These are phyloP conservation scores for Liopterus haemorrhoidalis DNA, from an alignment of 2,888 invertebrate species.

Conservation along the genomic window DNA sequence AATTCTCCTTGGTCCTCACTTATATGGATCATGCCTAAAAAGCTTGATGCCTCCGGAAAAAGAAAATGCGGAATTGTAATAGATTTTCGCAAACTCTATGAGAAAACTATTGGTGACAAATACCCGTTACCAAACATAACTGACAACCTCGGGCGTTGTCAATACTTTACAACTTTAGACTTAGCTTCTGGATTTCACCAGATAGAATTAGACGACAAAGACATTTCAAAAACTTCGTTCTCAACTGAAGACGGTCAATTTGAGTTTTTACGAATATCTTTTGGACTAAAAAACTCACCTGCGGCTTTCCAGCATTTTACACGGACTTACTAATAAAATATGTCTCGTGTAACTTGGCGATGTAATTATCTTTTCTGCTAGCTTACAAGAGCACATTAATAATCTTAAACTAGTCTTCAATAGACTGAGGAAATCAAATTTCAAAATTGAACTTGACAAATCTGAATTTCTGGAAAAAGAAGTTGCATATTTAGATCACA, in stretches of 20 bases:
- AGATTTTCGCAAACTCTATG: slow-evolving; percentile 36
- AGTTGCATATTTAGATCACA: slow-evolving; percentile 37
- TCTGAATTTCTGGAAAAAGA: slow-evolving; percentile 30
- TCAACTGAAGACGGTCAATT: slow-evolving; percentile 29
- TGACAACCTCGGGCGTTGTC: slow-evolving; percentile 19
- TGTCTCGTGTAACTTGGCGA: slow-evolving; percentile 37
- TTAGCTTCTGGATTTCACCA: slow-evolving; percentile 33
- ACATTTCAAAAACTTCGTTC: slow-evolving; percentile 34
- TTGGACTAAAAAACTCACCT: slow-evolving; percentile 33
- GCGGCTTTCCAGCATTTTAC: slow-evolving; percentile 32
- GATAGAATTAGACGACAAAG: slow-evolving; percentile 30
- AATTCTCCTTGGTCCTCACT: no score
- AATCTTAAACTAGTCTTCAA: slow-evolving; percentile 30
- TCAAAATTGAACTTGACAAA: slow-evolving; percentile 34
- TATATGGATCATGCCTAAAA: slow-evolving; percentile 40
- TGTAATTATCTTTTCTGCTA: slow-evolving; percentile 35
- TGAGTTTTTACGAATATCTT: no score
- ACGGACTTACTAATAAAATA: slow-evolving; percentile 28
- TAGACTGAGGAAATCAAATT: slow-evolving; percentile 27
- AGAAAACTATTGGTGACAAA: slow-evolving; percentile 35
- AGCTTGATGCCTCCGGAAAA: slow-evolving; percentile 35
- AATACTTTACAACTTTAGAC: slow-evolving; percentile 33
- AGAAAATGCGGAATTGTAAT: slow-evolving; percentile 37
- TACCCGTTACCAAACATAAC: slow-evolving; percentile 33
- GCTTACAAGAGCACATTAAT: no score